phyloP scores from a whole-genome alignment of 30 jellyfish, hydroid and myxozoan genomes.

The Nemopilema nomurai region DNA sequence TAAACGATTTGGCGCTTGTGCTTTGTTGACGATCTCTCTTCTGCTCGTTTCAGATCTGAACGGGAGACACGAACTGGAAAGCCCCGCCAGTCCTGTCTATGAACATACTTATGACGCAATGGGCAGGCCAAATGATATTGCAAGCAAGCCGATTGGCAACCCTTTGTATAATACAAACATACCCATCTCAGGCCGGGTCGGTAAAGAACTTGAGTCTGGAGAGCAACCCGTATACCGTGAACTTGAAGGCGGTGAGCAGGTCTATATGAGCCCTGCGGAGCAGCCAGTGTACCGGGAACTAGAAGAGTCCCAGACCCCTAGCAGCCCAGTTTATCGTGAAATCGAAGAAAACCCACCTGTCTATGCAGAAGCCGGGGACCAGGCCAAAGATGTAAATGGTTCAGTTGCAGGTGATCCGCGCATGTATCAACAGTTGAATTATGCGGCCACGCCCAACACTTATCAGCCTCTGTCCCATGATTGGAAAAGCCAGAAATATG shows the following conservation, averaged over 20 bases:
- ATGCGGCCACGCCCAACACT: constrained; percentile 21
- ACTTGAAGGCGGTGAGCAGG: constrained; percentile 22
- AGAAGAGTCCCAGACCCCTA: background rate
- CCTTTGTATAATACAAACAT: constrained; percentile 7
- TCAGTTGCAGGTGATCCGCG: background rate
- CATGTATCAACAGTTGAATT: constrained; percentile 41
- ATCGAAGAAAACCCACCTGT: constrained; percentile 30
- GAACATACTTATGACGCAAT: constrained; percentile 27
- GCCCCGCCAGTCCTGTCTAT: constrained; percentile 37
- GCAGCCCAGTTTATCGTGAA: constrained; percentile 41
- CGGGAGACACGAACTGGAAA: constrained; percentile 6
- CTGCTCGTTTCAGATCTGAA: constrained; percentile 9
- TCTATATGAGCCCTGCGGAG: constrained; percentile 32
- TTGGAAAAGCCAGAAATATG: constrained; percentile 31
- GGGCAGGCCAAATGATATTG: background rate
- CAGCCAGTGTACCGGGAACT: constrained; percentile 11
- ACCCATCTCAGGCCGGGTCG: constrained; percentile 19
- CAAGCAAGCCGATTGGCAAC: background rate
- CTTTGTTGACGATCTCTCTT: background rate
- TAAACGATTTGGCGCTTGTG: background rate
- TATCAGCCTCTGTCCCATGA: constrained; percentile 46
- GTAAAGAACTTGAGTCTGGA: background rate
- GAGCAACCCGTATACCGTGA: constrained; percentile 44
- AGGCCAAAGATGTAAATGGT: background rate
- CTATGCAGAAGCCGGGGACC: constrained; percentile 12